Percentiles rank a stretch among this genome's conserved stretches.
phyloP scores from a whole-genome alignment of 2,797 vertebrate species.

The Sebastes hubbsi region DNA sequence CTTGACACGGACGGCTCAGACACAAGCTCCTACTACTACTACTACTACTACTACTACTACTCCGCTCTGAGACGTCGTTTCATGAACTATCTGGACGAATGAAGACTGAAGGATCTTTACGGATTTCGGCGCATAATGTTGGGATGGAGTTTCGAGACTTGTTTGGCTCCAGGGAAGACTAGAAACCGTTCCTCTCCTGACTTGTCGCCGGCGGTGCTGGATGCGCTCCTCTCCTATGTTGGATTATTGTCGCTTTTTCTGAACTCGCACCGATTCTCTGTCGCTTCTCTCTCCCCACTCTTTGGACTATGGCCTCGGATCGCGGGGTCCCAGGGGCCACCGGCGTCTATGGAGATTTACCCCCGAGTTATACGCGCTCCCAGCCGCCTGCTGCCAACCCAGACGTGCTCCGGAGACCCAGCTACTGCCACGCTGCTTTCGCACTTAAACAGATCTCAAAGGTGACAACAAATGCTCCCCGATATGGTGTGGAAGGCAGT shows the following conservation, averaged over 20 bases:
- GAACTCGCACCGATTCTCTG: slow-evolving; percentile 70
- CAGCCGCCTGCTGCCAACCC: slow-evolving; percentile 77
- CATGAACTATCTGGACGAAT: slow-evolving; percentile 81
- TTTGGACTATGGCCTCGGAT: slow-evolving; percentile 89
- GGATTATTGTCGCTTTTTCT: slow-evolving; percentile 81
- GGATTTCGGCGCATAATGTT: slow-evolving; percentile 90
- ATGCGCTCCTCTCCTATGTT: slow-evolving; percentile 80
- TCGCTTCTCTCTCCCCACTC: slow-evolving; percentile 65
- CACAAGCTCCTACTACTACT: slow-evolving; percentile 62
- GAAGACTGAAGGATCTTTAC: slow-evolving; percentile 86
- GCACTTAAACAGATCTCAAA: slow-evolving; percentile 89
- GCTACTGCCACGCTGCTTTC: slow-evolving; percentile 88
- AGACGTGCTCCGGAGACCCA: slow-evolving; percentile 84
- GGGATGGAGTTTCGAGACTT: slow-evolving; percentile 87
- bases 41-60: slow-evolving; percentile 47
- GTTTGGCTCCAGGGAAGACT: slow-evolving; percentile 84
- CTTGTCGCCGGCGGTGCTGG: slow-evolving; percentile 76
- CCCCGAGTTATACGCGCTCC: slow-evolving; percentile 85
- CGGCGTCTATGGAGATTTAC: slow-evolving; percentile 84
- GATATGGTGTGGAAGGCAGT: slow-evolving; percentile 14
- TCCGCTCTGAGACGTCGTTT: slow-evolving; percentile 76
- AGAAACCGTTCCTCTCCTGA: slow-evolving; percentile 63
- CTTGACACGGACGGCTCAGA: slow-evolving; percentile 75
- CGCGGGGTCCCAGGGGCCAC: slow-evolving; percentile 81
- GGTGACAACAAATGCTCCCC: slow-evolving; percentile 73